phyloP scores from a whole-genome alignment of 2,888 invertebrate genomes.

The Anticlea derivata region DNA sequence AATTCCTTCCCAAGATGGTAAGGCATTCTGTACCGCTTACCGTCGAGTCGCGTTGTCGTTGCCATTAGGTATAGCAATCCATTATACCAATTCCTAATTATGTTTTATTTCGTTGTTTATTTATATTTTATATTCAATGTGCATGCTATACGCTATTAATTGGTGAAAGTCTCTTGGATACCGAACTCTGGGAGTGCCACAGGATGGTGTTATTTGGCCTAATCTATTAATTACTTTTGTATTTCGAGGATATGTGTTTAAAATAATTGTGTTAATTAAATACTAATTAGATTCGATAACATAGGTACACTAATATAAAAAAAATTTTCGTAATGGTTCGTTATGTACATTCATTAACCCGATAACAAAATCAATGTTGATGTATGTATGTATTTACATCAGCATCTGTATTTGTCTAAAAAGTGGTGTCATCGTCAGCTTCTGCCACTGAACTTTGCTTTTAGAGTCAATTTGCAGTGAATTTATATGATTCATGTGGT shows the following conservation, averaged over 20 bases:
- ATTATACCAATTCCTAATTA: too few relatives aligned
- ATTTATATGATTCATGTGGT: background rate
- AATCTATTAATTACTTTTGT: constrained; percentile 10
- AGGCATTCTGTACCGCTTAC: constrained; percentile 1
- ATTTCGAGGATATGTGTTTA: background rate
- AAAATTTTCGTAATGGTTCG: too few relatives aligned
- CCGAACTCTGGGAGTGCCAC: constrained; percentile 11
- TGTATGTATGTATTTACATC: constrained; percentile 1
- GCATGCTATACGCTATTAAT: background rate
- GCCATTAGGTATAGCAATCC: too few relatives aligned
- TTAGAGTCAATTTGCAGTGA: background rate
- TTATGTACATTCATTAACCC: too few relatives aligned
- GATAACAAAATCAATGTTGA: background rate
- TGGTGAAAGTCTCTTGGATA: constrained; percentile 7
- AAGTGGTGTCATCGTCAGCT: constrained; percentile 37
- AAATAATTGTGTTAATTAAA: background rate
- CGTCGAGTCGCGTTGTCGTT: background rate
- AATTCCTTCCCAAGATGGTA: background rate
- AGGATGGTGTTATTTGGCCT: constrained; percentile 21
- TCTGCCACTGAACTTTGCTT: constrained; percentile 36
- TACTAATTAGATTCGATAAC: constrained; percentile 1
- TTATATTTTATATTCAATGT: background rate
- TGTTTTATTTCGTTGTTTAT: too few relatives aligned
- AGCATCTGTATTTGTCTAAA: constrained; percentile 35
- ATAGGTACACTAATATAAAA: too few relatives aligned